Evolutionary conservation across 2,113 vertebrate genomes (phyloP).

Genomic region (Pseudorhombus dupliciocellatus): DNA sequence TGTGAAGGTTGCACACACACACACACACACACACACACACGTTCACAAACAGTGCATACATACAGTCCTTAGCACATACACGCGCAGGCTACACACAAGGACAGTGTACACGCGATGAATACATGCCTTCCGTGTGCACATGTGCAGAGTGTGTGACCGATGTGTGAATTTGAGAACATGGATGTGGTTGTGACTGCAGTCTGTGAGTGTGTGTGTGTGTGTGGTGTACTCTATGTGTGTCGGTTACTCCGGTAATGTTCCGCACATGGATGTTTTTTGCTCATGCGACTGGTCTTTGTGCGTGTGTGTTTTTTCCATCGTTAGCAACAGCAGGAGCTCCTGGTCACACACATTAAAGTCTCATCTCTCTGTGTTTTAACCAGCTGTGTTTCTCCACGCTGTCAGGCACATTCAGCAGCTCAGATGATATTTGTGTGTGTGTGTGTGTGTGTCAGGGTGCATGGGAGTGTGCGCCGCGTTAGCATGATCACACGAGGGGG

Average conservation of each 20-base stretch:
- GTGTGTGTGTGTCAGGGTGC: constrained; percentile 41
- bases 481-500: constrained; percentile 66
- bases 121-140: constrained; percentile 30
- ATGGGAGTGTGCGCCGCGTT: constrained; percentile 47
- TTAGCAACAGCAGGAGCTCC: constrained; percentile 64
- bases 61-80: not conserved
- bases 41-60: constrained; percentile 30
- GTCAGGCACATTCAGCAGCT: constrained; percentile 61
- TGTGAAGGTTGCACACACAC: constrained; percentile 81
- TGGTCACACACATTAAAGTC: constrained; percentile 75
- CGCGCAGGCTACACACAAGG: constrained; percentile 10
- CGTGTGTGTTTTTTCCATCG: constrained; percentile 33
- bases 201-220: constrained; percentile 16
- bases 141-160: constrained; percentile 20
- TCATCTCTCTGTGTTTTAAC: constrained; percentile 71
- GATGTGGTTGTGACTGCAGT: constrained; percentile 8
- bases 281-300: constrained; percentile 18
- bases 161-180: constrained; percentile 37
- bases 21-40: constrained; percentile 33
- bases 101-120: constrained; percentile 48
- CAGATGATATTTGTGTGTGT: constrained; percentile 42
- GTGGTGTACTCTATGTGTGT: constrained; percentile 24
- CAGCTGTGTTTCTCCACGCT: constrained; percentile 74
- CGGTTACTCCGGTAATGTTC: constrained; percentile 41
- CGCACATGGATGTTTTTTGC: constrained; percentile 29